A percentile compares a stretch with the other conserved stretches of the same genome.
Conservation (phyloP, 2,888 invertebrate genomes). For the Spatulosminthurus flaviceps region DNA sequence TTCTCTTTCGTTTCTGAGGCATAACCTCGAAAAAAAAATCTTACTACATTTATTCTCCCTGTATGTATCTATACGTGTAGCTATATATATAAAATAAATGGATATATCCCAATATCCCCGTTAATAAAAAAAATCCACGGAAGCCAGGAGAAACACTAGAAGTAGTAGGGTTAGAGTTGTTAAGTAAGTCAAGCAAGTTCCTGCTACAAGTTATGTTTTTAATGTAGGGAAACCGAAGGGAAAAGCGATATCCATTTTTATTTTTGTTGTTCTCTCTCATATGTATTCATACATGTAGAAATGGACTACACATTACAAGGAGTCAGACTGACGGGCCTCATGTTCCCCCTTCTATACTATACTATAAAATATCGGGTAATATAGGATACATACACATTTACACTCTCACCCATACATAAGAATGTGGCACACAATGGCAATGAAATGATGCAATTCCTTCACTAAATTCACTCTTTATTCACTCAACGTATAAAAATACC, state of each 20-base stretch:
- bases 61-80: not conserved
- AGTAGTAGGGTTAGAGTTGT: too few relatives aligned
- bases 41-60: too few relatives aligned
- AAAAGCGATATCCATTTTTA: constrained; percentile 18
- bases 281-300: not conserved
- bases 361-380: not conserved
- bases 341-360: not conserved
- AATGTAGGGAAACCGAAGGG: not conserved
- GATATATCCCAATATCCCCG: too few relatives aligned
- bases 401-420: not conserved
- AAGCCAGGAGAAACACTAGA: not conserved
- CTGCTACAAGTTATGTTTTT: not conserved
- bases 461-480: not conserved
- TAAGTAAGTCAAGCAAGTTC: not conserved
- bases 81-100: too few relatives aligned
- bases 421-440: not conserved
- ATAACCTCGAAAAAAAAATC: not conserved
- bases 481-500: constrained; percentile 1
- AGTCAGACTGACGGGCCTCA: not conserved
- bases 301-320: not conserved
- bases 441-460: constrained; percentile 3
- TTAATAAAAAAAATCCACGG: too few relatives aligned
- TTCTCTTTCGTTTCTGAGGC: constrained; percentile 12
- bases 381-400: not conserved
- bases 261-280: not conserved